A percentile compares a stretch with the other conserved stretches of the same genome.
phyloP scores from a whole-genome alignment of 2,888 invertebrate genomes.

The Alitta virens region DNA sequence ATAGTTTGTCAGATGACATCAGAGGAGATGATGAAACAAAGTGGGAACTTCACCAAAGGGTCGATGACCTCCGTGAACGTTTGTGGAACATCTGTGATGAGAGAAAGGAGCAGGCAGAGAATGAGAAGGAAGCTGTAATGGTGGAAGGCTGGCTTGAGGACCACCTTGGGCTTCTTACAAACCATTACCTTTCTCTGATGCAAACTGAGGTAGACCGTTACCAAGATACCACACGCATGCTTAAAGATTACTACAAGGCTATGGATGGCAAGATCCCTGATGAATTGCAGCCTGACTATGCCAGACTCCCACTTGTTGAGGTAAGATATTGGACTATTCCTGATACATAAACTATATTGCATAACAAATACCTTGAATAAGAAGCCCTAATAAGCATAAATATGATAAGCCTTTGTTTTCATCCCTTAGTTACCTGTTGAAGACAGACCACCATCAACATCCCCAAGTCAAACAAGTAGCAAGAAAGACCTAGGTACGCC shows the following conservation, averaged over 20 bases:
- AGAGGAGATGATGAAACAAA: constrained; percentile 55
- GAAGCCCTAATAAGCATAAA: too few relatives aligned
- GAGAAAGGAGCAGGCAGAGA: constrained; percentile 53
- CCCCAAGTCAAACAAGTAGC: too few relatives aligned
- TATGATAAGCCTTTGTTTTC: too few relatives aligned
- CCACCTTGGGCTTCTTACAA: constrained; percentile 51
- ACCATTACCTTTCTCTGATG: constrained; percentile 55
- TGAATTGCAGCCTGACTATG: constrained; percentile 43
- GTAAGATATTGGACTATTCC: too few relatives aligned
- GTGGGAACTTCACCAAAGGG: constrained; percentile 53
- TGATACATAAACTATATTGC: too few relatives aligned
- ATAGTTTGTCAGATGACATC: constrained; percentile 53
- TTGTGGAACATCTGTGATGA: constrained; percentile 56
- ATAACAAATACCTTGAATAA: too few relatives aligned
- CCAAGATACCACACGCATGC: constrained; percentile 53
- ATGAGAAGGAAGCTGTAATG: constrained; percentile 46
- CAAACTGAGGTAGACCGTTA: constrained; percentile 52
- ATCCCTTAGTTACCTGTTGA: constrained; percentile 16
- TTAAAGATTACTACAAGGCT: constrained; percentile 56
- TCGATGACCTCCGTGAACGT: constrained; percentile 54
- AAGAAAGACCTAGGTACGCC: too few relatives aligned
- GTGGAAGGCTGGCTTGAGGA: constrained; percentile 56
- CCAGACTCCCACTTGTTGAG: constrained; percentile 53
- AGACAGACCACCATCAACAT: neutral
- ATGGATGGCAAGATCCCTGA: constrained; percentile 56